A percentile compares a stretch with the other conserved stretches of the same genome.
Conservation (phyloP, 2,888 invertebrate genomes). For the Caenorhabditis imperialis region DNA sequence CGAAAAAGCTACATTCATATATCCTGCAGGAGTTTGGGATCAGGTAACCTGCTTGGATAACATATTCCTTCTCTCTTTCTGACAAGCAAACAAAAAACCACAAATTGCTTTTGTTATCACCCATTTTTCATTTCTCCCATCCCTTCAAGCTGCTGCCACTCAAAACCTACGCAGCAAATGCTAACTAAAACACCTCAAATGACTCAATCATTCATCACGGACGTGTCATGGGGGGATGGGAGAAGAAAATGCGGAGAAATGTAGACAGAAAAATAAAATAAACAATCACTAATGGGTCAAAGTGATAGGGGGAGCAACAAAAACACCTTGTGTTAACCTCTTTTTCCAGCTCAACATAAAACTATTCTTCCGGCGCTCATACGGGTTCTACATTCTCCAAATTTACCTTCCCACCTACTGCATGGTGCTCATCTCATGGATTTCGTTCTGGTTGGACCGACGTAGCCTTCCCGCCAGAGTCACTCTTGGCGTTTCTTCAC, state of each 20-base stretch:
- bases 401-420: constrained; percentile 78
- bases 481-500: constrained; percentile 74
- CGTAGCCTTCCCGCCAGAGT: constrained; percentile 70
- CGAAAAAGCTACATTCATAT: constrained; percentile 76
- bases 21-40: constrained; percentile 78
- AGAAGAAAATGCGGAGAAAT: not conserved
- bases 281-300: no score
- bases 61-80: not conserved
- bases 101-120: constrained; percentile 5
- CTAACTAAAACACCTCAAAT: constrained; percentile 20
- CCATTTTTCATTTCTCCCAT: not conserved
- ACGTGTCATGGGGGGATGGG: constrained; percentile 4
- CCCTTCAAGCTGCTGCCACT: not conserved
- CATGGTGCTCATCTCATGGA: constrained; percentile 78
- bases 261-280: no score
- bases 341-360: constrained; percentile 75
- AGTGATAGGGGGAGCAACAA: no score
- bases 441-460: constrained; percentile 77
- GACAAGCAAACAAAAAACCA: constrained; percentile 2
- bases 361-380: constrained; percentile 74
- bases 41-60: constrained; percentile 72
- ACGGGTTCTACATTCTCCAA: constrained; percentile 77
- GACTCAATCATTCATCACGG: constrained; percentile 25
- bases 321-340: no score
- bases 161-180: constrained; percentile 15